Base-by-base conservation (phyloP, 2,888 invertebrate species). In the Julus scanicus region DNA sequence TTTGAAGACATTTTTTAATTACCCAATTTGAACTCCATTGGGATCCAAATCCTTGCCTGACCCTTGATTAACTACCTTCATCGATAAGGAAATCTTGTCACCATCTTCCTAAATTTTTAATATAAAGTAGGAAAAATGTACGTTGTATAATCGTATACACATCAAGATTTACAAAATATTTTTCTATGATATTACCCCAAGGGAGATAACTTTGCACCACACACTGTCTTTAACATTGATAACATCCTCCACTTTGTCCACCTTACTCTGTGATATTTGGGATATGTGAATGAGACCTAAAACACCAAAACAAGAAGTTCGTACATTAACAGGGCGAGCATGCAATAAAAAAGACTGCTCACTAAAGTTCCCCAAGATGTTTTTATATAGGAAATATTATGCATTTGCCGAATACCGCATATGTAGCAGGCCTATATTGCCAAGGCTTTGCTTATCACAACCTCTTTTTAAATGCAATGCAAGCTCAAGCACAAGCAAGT, bases 121-220 rank as follows among this genome's bases (percentile, higher is more conserved):
- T 44, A 44, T 44, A 44, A n/a, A n/a, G n/a, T n/a, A n/a, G n/a
- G n/a, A n/a, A n/a, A n/a, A n/a, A n/a, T n/a, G n/a, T n/a, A n/a
- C n/a, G n/a, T n/a, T n/a, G n/a, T n/a, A n/a, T n/a, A n/a, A n/a
- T n/a, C n/a, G n/a, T n/a, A n/a, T n/a, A n/a, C n/a, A n/a, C n/a
- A n/a, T n/a, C n/a, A n/a, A n/a, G n/a, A n/a, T n/a, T n/a, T n/a
- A n/a, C n/a, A n/a, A n/a, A n/a, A n/a, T 44, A 44, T 44, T 44
- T 44, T 44, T 44, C 44, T 44, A 5, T 44, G 44, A 39, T 40
- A 84, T 89, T 87, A 89, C 89, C 37, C 83, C 88, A 2, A 89
- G 71, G 17, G 89, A 89, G n/a, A 88, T 89, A 17, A 89, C 88
- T 89, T 89, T 89, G 40, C 89, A 89, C 89, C 89, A 89, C 6